Evolutionary conservation across 1,140 invertebrate species (phyloP).

Genomic region (Dreissena rostriformis): DNA sequence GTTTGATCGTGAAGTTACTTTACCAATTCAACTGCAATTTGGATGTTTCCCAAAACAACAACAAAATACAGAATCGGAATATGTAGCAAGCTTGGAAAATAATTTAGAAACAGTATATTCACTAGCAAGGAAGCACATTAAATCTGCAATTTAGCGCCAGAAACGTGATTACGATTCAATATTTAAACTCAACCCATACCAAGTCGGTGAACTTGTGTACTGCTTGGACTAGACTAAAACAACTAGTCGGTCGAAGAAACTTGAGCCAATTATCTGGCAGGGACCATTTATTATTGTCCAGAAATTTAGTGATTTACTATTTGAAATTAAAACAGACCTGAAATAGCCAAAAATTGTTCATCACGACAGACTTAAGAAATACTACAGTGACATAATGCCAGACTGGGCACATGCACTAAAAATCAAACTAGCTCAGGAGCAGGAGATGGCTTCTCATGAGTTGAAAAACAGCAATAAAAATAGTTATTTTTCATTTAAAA

Average conservation of each 20-base stretch:
- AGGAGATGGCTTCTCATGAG: no score
- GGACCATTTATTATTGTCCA: slow-evolving; percentile 7
- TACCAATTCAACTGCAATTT: neutral
- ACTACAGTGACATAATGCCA: neutral
- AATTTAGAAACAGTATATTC: no score
- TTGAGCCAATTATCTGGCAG: slow-evolving; percentile 21
- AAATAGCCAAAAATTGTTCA: slow-evolving; percentile 8
- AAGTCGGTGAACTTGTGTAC: no score
- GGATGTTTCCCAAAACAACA: slow-evolving; percentile 1
- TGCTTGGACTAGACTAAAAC: slow-evolving; percentile 18
- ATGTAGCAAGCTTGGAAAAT: no score
- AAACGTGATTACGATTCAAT: no score
- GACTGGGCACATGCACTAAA: neutral
- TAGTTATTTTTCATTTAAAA: no score
- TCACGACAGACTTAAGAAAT: slow-evolving; percentile 22
- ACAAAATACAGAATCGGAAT: no score
- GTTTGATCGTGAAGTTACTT: slow-evolving; percentile 18
- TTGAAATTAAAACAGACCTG: slow-evolving; percentile 29
- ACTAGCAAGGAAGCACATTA: no score
- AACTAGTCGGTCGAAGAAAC: neutral
- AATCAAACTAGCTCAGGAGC: no score
- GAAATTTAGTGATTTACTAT: slow-evolving; percentile 24
- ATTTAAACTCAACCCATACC: no score
- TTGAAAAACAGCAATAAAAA: no score
- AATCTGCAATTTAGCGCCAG: no score